These are phyloP conservation scores for Cataglyphis altisquamis DNA, from an alignment of 2,888 invertebrate genomes.

Conservation along the genomic window DNA sequence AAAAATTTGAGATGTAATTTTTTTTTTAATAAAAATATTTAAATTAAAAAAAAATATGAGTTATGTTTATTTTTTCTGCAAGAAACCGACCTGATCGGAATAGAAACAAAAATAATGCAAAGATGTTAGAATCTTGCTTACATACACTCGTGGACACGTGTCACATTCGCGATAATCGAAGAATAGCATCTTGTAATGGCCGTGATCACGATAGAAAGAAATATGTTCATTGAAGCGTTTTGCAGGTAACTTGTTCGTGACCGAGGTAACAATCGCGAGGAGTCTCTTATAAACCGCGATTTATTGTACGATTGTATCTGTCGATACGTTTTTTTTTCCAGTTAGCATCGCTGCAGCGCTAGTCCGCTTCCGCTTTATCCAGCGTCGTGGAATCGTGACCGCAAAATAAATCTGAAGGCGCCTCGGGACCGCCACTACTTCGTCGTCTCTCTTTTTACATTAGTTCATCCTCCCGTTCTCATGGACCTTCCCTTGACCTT, in stretches of 20 bases:
- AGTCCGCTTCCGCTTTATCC: slow-evolving; percentile 60
- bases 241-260: slow-evolving; percentile 41
- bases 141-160: slow-evolving; percentile 18
- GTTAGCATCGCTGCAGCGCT: slow-evolving; percentile 47
- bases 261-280: slow-evolving; percentile 52
- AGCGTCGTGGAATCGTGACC: slow-evolving; percentile 66
- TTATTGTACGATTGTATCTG: slow-evolving; percentile 57
- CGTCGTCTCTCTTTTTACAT: slow-evolving; percentile 47
- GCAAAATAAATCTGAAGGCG: slow-evolving; percentile 74
- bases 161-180: slow-evolving; percentile 20
- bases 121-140: slow-evolving; percentile 6
- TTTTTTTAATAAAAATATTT: no score
- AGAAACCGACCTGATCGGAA: background rate
- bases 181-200: background rate
- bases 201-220: slow-evolving; percentile 39
- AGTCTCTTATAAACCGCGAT: slow-evolving; percentile 65
- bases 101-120: background rate
- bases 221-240: slow-evolving; percentile 39
- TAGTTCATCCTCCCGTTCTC: slow-evolving; percentile 33
- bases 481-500: slow-evolving; percentile 43
- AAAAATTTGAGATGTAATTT: no score
- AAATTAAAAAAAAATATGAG: background rate
- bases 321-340: slow-evolving; percentile 64
- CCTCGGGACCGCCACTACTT: slow-evolving; percentile 54
- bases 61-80: background rate